Conservation (phyloP, 1,140 invertebrate genomes). For the Drosophila tropicalis region DNA sequence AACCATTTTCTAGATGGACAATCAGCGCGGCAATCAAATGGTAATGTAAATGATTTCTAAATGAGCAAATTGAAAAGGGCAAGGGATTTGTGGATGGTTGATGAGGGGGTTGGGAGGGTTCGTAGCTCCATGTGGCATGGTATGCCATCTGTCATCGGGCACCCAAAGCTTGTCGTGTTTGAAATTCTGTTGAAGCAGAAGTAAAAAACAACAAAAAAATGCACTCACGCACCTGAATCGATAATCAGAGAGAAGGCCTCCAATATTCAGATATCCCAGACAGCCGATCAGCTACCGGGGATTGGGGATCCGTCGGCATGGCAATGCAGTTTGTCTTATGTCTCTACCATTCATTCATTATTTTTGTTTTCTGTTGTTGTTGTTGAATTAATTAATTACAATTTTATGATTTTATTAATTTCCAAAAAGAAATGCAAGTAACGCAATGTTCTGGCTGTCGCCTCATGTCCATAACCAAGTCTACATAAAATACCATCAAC, state of each 20-base stretch:
- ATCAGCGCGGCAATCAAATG: conserved; percentile 55
- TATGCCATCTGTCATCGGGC: conserved; percentile 65
- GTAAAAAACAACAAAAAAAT: conserved; percentile 46
- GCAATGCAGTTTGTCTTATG: conserved; percentile 49
- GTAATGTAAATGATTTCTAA: conserved; percentile 55
- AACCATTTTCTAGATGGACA: conserved; percentile 42
- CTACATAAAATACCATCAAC: conserved; percentile 8
- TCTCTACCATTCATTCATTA: conserved; percentile 5
- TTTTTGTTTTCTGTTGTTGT: conserved; percentile 39
- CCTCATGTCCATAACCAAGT: conserved; percentile 3
- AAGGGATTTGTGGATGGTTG: background rate
- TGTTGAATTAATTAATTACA: conserved; percentile 74
- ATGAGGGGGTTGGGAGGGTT: background rate
- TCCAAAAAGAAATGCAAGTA: conserved; percentile 55
- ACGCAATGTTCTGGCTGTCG: conserved; percentile 24
- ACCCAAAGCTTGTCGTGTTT: conserved; percentile 51
- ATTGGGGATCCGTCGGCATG: conserved; percentile 16
- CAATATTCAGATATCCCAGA: conserved; percentile 20
- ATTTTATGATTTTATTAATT: conserved; percentile 81
- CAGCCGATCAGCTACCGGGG: conserved; percentile 52
- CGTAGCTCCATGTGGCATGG: conserved; percentile 28
- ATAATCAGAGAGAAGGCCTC: conserved; percentile 57
- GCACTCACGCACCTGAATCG: conserved; percentile 78
- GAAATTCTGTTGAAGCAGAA: conserved; percentile 62
- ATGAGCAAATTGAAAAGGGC: background rate